Conservation (phyloP, 2,113 vertebrate genomes). For the Narcine bancroftii region DNA sequence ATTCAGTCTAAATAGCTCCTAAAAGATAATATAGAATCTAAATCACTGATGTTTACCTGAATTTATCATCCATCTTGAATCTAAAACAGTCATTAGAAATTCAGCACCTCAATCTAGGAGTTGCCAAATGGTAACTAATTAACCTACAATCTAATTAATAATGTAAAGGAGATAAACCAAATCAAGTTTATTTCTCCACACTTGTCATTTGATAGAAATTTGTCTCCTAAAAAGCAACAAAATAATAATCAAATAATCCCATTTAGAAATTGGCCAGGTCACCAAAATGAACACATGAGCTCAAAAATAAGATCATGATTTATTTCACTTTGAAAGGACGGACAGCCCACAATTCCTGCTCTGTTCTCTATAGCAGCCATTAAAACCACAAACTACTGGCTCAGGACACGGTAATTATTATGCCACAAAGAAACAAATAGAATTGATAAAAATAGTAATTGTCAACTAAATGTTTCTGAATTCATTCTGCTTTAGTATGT, state of each 20-base stretch:
- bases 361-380: not conserved
- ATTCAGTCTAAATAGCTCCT: not conserved
- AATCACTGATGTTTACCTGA: not conserved
- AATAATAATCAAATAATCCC: too few relatives aligned
- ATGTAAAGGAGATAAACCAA: not conserved
- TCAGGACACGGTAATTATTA: not conserved
- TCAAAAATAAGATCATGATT: not conserved
- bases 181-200: not conserved
- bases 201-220: too few relatives aligned
- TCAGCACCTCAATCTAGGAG: not conserved
- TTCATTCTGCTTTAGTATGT: not conserved
- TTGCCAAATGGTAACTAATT: not conserved
- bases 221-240: too few relatives aligned
- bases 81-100: not conserved
- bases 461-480: not conserved
- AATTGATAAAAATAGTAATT: not conserved
- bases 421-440: not conserved
- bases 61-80: not conserved
- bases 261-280: not conserved
- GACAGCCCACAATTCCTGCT: not conserved
- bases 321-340: not conserved
- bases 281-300: not conserved
- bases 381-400: not conserved
- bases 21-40: not conserved
- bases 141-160: not conserved